Conservation (phyloP, 2,888 invertebrate genomes). For the Trimorus sp. region DNA sequence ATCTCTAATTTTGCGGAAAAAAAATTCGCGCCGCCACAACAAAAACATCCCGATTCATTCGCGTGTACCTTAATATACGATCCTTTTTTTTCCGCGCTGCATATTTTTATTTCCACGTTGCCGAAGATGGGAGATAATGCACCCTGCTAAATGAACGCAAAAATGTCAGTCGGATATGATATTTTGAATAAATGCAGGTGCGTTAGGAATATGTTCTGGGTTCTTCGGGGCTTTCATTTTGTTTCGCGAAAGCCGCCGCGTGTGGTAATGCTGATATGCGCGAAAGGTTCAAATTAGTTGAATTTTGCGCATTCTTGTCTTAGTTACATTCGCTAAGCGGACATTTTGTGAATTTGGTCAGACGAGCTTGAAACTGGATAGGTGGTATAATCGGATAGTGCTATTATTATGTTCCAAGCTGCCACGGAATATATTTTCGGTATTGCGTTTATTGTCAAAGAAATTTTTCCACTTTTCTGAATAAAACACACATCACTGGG, state of each 20-base stretch:
- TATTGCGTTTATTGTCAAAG: constrained; percentile 49
- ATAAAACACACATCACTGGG: constrained; percentile 12
- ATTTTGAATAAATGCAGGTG: constrained; percentile 64
- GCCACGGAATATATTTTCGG: constrained; percentile 46
- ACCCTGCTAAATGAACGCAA: constrained; percentile 64
- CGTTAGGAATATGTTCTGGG: constrained; percentile 54
- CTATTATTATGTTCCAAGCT: constrained; percentile 56
- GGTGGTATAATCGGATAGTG: constrained; percentile 61
- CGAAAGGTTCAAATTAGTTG: constrained; percentile 61
- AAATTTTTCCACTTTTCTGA: constrained; percentile 45
- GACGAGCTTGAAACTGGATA: constrained; percentile 64
- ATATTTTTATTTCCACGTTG: constrained; percentile 55
- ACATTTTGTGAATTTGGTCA: constrained; percentile 63
- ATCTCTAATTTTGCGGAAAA: constrained; percentile 32
- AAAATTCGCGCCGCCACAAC: constrained; percentile 25
- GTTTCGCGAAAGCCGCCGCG: constrained; percentile 41
- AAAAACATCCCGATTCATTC: constrained; percentile 36
- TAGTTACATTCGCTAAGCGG: constrained; percentile 62
- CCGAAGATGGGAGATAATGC: constrained; percentile 62
- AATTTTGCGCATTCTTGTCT: constrained; percentile 65
- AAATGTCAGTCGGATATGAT: constrained; percentile 64
- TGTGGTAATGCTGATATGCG: constrained; percentile 61
- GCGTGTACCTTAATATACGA: constrained; percentile 37
- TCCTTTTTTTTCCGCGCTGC: constrained; percentile 26
- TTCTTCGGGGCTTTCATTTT: constrained; percentile 63